These are phyloP conservation scores for Oikopleura albicans DNA, from an alignment of 23 tunicate species.

Conservation along the genomic window DNA sequence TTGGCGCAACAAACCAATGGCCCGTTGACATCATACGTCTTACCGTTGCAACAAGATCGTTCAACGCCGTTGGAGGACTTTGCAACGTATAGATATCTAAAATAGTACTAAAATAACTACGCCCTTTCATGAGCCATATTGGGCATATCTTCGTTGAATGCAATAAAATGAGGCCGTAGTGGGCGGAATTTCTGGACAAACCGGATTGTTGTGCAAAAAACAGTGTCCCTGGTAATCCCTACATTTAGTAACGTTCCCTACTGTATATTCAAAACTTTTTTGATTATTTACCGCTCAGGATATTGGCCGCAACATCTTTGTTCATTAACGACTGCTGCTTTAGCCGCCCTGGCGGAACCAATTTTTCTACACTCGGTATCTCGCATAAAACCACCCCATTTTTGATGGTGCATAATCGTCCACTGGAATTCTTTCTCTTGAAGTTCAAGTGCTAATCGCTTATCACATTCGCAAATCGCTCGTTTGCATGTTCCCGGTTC, in stretches of 20 bases:
- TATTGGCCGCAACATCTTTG: slow-evolving; percentile 11
- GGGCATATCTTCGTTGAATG: no score
- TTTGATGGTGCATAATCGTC: neutral
- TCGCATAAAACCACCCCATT: neutral
- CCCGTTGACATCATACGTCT: neutral
- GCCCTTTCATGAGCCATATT: no score
- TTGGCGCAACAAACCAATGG: neutral
- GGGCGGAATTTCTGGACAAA: no score
- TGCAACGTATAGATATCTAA: neutral
- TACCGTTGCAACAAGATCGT: slow-evolving; percentile 5
- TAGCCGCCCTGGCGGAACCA: neutral
- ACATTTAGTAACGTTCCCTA: no score
- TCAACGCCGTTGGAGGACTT: neutral
- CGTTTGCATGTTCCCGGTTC: slow-evolving; percentile 1
- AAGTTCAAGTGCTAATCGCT: neutral
- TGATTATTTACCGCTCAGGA: neutral
- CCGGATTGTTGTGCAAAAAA: no score
- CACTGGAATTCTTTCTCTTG: neutral
- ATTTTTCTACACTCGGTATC: neutral
- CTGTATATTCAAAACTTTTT: no score
- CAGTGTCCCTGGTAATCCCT: no score
- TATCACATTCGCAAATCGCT: slow-evolving; percentile 11
- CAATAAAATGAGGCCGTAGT: no score
- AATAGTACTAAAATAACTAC: neutral
- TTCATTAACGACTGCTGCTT: neutral